phyloP scores from a whole-genome alignment of 1,140 invertebrate genomes.

The Heterodera schachtii region DNA sequence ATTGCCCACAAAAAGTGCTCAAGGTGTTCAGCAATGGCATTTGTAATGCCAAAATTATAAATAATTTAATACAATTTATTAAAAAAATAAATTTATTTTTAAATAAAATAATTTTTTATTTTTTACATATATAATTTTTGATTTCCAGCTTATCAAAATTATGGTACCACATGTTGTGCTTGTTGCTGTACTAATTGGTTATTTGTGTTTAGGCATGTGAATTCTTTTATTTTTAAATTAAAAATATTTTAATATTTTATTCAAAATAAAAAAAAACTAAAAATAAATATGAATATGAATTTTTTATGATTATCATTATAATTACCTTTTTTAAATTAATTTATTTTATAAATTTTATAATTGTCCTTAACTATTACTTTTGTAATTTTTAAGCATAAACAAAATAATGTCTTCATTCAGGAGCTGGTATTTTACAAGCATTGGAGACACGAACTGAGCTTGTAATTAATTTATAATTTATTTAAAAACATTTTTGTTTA shows the following conservation, averaged over 20 bases:
- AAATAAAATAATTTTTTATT: no score
- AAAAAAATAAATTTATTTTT: no score
- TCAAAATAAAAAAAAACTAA: not conserved
- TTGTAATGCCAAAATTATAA: no score
- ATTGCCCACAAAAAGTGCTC: constrained; percentile 57
- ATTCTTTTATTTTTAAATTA: not conserved
- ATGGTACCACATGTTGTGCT: constrained; percentile 63
- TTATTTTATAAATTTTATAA: no score
- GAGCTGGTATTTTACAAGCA: constrained; percentile 62
- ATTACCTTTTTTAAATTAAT: no score
- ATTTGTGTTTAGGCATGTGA: constrained; percentile 50
- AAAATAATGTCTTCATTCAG: not conserved
- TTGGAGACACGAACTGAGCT: constrained; percentile 64
- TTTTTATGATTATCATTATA: not conserved
- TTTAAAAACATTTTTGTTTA: constrained; percentile 10
- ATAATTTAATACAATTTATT: no score
- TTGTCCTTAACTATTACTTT: no score
- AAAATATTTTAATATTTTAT: not conserved
- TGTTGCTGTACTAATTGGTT: constrained; percentile 62
- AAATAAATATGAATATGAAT: not conserved
- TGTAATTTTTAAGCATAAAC: no score
- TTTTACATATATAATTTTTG: no score
- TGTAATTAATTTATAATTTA: constrained; percentile 2
- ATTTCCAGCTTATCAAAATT: constrained; percentile 63
- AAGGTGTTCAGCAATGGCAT: constrained; percentile 44